Evolutionary conservation across 2,888 invertebrate species (phyloP), one percentile per base, ranked within the genome.

Genomic region (Amphiduros pacificus): DNA sequence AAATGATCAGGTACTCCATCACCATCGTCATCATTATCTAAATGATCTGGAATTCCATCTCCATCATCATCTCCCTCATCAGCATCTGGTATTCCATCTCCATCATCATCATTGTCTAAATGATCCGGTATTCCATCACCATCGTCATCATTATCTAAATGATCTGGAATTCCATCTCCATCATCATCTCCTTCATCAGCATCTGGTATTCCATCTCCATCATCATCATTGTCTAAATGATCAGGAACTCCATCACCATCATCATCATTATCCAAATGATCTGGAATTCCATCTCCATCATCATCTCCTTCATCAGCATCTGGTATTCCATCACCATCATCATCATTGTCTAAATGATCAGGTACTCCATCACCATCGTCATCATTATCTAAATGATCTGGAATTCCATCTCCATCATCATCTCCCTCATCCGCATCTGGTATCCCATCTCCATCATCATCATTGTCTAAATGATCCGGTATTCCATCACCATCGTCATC

Each of bases 311-410:
- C 77, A 2, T 55, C n/a, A 48, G 71, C 27, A 60, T 77, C 76
- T 28, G 76, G 76, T 36, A 76, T 69, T n/a, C 68, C 77, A 67
- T 77, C 78, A 6, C 78, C 77, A 65, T 70, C 68, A 24, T 69
- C 68, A 36, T 62, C 62, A 36, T 56, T 27, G 40, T 62, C 75
- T 2, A 66, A 44, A 44, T 73, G 22, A 60, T 77, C 77, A 5
- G 77, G 76, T n/a, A 78, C 76, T 9, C 78, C 78, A 64, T 79
- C 76, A 11, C 73, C 73, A 59, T 72, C 70, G 36, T 67, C 69
- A 22, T 67, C 64, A 31, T 52, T 49, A 27, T 54, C 60, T 31
- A 70, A 71, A 5, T 69, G 41, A 62, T 76, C 74, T 5, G 72
- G 73, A 40, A 78, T 74, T 28, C 77, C 75, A 67, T 78, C 69